phyloP scores from a whole-genome alignment of 2,888 invertebrate genomes.

The Drosophila mercatorum region DNA sequence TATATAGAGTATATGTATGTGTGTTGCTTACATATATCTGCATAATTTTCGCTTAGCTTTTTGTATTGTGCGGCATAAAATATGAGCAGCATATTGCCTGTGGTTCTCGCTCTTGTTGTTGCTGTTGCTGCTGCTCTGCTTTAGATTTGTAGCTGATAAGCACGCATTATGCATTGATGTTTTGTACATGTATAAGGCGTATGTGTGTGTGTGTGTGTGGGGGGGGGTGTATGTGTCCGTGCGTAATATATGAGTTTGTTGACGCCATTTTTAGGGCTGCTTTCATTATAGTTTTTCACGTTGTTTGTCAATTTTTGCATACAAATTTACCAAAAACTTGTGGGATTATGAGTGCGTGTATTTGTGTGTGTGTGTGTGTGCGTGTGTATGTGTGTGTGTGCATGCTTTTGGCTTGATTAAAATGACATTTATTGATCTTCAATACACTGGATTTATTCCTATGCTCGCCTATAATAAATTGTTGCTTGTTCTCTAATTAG shows the following conservation, averaged over 20 bases:
- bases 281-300: slow-evolving; percentile 59
- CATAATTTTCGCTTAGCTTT: slow-evolving; percentile 40
- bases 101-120: slow-evolving; percentile 21
- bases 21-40: slow-evolving; percentile 11
- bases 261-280: slow-evolving; percentile 50
- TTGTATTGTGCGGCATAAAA: slow-evolving; percentile 45
- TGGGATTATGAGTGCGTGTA: background rate
- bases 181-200: slow-evolving; percentile 3
- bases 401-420: slow-evolving; percentile 23
- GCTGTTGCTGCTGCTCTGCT: slow-evolving; percentile 27
- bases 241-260: slow-evolving; percentile 65
- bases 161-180: slow-evolving; percentile 65
- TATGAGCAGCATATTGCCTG: slow-evolving; percentile 45
- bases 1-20: background rate
- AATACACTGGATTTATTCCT: background rate
- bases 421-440: slow-evolving; percentile 28
- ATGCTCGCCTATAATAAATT: background rate
- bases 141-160: slow-evolving; percentile 64
- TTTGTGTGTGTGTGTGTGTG: background rate
- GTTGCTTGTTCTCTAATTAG: background rate
- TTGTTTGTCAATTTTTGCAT: slow-evolving; percentile 41
- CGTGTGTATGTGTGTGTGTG: background rate
- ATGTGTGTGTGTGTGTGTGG: background rate
- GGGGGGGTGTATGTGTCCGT: slow-evolving; percentile 1
- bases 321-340: slow-evolving; percentile 17